These are phyloP conservation scores for Temnothorax curvispinosus DNA, from an alignment of 1,140 invertebrate genomes.

Conservation along the genomic window DNA sequence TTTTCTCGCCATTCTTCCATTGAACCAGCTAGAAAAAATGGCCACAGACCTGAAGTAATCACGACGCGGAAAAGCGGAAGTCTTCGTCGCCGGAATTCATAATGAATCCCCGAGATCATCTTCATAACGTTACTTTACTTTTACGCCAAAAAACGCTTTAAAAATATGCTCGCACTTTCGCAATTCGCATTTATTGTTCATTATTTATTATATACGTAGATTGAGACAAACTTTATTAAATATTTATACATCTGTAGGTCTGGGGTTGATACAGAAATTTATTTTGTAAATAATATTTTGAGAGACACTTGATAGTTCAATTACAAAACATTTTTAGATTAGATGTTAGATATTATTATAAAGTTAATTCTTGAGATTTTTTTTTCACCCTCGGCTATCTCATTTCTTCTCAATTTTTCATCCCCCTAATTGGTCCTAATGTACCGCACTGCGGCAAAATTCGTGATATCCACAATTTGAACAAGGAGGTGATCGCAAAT, in stretches of 20 bases:
- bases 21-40: constrained; percentile 36
- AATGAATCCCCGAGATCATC: constrained; percentile 56
- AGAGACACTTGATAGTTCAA: neutral
- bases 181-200: neutral
- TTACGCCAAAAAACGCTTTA: constrained; percentile 32
- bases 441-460: constrained; percentile 42
- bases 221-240: neutral
- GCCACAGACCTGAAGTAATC: constrained; percentile 17
- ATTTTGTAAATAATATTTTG: neutral
- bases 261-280: neutral
- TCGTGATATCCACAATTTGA: constrained; percentile 46
- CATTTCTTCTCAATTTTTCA: neutral
- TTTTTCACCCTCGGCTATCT: neutral
- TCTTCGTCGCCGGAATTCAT: constrained; percentile 39
- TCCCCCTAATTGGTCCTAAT: neutral
- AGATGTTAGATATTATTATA: neutral
- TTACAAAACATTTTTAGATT: neutral
- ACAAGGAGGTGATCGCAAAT: constrained; percentile 44
- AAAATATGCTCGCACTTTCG: neutral
- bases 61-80: constrained; percentile 7
- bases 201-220: neutral
- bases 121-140: constrained; percentile 66
- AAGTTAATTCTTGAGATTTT: neutral
- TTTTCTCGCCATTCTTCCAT: constrained; percentile 41
- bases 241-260: neutral